Conservation (phyloP, 2,888 invertebrate species). For the Molanna angustata region DNA sequence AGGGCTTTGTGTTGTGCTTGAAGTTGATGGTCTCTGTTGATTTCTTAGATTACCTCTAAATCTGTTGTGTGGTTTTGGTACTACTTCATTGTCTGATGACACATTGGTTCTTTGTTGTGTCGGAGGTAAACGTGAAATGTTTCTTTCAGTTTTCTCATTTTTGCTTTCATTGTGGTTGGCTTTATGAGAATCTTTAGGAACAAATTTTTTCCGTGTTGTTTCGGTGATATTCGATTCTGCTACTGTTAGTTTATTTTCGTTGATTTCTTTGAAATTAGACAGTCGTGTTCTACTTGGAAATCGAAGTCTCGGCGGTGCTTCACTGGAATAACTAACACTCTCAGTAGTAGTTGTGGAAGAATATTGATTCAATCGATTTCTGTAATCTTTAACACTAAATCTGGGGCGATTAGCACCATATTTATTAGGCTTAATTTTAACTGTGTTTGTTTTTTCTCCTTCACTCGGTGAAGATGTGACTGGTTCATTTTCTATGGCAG, state of each 20-base stretch:
- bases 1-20: slow-evolving; percentile 45
- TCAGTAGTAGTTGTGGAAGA: slow-evolving; percentile 53
- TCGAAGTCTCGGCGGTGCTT: slow-evolving; percentile 45
- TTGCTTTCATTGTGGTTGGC: slow-evolving; percentile 39
- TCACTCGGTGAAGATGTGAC: slow-evolving; percentile 7
- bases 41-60: slow-evolving; percentile 39
- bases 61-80: slow-evolving; percentile 45
- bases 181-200: slow-evolving; percentile 51
- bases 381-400: slow-evolving; percentile 76
- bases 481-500: slow-evolving; percentile 12
- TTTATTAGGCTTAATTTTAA: slow-evolving; percentile 51
- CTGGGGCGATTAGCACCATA: slow-evolving; percentile 63
- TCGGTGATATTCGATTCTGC: slow-evolving; percentile 39
- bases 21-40: slow-evolving; percentile 39
- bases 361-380: slow-evolving; percentile 57
- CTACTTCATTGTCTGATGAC: slow-evolving; percentile 39
- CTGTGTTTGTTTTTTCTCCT: slow-evolving; percentile 34
- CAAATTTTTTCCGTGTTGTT: slow-evolving; percentile 48
- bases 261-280: slow-evolving; percentile 43
- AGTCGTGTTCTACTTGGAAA: slow-evolving; percentile 50
- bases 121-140: slow-evolving; percentile 3
- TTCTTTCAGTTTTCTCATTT: slow-evolving; percentile 41
- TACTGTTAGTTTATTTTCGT: slow-evolving; percentile 40
- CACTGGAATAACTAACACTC: slow-evolving; percentile 38
- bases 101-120: slow-evolving; percentile 39